Base-by-base conservation (phyloP, 2,113 vertebrate genomes). In the Podilymbus podiceps region DNA sequence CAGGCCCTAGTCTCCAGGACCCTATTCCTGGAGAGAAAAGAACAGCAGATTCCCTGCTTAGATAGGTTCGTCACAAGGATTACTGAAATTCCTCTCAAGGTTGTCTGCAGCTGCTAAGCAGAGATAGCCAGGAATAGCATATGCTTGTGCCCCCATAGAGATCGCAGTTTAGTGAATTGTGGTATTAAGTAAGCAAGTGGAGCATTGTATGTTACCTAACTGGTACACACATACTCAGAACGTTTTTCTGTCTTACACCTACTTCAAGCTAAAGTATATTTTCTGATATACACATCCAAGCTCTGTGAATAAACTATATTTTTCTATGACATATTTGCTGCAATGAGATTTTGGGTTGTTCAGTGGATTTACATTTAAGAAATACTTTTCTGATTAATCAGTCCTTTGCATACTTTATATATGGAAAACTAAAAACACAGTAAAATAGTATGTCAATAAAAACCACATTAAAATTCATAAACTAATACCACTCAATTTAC, bases 61-160 rank as follows among this genome's bases (percentile, higher is more conserved):
- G 68, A 89, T 28, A 72, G 40, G 42, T 40, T 91, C 3, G 0
- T 87, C 78, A 76, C n/a, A 88, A 84, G 66, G 49, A 89, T 87
- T 91, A 87, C 60, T 81, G 62, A 92, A 92, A 95, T 72, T 89
- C 80, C 31, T 66, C 85, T 85, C 73, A 67, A 96, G 67, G 69
- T 66, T 93, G 56, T 31, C n/a, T 90, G 90, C 83, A 90, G 83
- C 79, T 95, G 76, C 49, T 90, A 85, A 96, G 83, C 88, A 92
- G 83, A 89, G 49, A 95, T 78, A 85, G 86, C 44, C 89, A 82
- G 85, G 40, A 96, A 93, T 13, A 92, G 81, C 49, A 93, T 23
- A 72, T 58, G 56, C 47, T 82, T 73, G 46, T 78, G 69, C 42
- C 33, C 30, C 10, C 11, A 64, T 85, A 72, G 18, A 94, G 30